These are phyloP conservation scores for Drosophila diplacantha DNA, from an alignment of 2,888 invertebrate genomes.

Conservation along the genomic window DNA sequence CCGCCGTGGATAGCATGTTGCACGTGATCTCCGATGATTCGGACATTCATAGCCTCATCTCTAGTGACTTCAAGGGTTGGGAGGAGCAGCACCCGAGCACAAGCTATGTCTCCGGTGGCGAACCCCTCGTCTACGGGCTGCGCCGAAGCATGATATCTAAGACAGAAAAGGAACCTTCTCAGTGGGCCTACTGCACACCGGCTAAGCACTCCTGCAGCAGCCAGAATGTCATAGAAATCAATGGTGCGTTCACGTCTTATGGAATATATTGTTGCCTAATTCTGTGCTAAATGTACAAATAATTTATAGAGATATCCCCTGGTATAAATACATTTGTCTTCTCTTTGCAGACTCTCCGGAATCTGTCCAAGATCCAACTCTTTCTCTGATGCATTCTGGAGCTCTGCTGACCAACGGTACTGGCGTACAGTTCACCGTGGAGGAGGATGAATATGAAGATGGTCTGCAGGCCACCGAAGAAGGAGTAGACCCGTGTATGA, in stretches of 20 bases:
- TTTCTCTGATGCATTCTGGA: slow-evolving; percentile 26
- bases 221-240: slow-evolving; percentile 26
- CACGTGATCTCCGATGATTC: slow-evolving; percentile 53
- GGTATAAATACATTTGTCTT: neutral
- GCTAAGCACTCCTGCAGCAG: slow-evolving; percentile 20
- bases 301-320: neutral
- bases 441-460: slow-evolving; percentile 23
- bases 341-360: slow-evolving; percentile 35
- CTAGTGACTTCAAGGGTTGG: slow-evolving; percentile 52
- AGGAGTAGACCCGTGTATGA: slow-evolving; percentile 35
- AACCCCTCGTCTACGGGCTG: slow-evolving; percentile 34
- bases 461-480: slow-evolving; percentile 25
- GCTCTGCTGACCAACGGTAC: slow-evolving; percentile 42
- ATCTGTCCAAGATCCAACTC: slow-evolving; percentile 5
- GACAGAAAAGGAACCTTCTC: neutral
- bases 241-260: slow-evolving; percentile 27
- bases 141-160: slow-evolving; percentile 1
- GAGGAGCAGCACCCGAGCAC: slow-evolving; percentile 5
- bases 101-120: neutral
- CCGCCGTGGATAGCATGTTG: slow-evolving; percentile 52
- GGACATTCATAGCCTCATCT: slow-evolving; percentile 53
- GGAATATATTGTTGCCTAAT: too few relatives aligned
- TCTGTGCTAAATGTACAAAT: neutral
- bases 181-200: slow-evolving; percentile 7
- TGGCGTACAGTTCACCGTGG: slow-evolving; percentile 10